Evolutionary conservation across 2,888 invertebrate genomes (phyloP), one percentile per base, ranked within the genome.

Genomic region (Rotaria macrura): DNA sequence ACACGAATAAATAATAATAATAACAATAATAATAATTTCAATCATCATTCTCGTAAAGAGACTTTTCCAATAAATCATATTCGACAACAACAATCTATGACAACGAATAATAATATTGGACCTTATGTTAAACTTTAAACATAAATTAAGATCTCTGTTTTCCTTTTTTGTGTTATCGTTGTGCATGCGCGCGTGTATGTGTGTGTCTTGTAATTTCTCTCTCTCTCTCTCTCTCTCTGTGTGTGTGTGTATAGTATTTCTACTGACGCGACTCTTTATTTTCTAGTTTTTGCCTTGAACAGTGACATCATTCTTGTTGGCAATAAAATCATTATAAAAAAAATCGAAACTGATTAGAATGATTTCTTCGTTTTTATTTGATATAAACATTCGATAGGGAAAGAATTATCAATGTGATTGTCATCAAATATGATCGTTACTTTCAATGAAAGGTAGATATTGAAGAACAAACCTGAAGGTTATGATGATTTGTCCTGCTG

Each of bases 281-380:
- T 65, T 65, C 65, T 65, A 65, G 65, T 20, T 65, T 65, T 65
- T 34, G 34, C 65, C 65, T 6, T 65, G 65, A 65, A 65, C 65
- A 65, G 65, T 65, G 65, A 65, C 65, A 65, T 65, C 65, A 34
- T 65, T 65, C 65, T 34, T 65, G 65, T 65, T 65, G 65, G 65
- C 65, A 65, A 65, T 65, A 65, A 65, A 65, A 65, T 65, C 20
- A 65, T 65, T 65, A 14, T 6, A 65, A 65, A 65, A 65, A 65
- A 65, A 47, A 9, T 29, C 7, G 34, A 65, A 14, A 34, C 20
- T 65, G 65, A 65, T 65, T 65, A 65, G 57, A 5, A 65, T 29
- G 2, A 29, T 65, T 65, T 25, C 9, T n/a, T n/a, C 25, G 29
- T 25, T 65, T 34, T 34, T 65, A 29, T 14, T 65, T 29, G 23